These are phyloP conservation scores for Sapayoa aenigma DNA, from an alignment of 2,113 vertebrate species.

Conservation along the genomic window DNA sequence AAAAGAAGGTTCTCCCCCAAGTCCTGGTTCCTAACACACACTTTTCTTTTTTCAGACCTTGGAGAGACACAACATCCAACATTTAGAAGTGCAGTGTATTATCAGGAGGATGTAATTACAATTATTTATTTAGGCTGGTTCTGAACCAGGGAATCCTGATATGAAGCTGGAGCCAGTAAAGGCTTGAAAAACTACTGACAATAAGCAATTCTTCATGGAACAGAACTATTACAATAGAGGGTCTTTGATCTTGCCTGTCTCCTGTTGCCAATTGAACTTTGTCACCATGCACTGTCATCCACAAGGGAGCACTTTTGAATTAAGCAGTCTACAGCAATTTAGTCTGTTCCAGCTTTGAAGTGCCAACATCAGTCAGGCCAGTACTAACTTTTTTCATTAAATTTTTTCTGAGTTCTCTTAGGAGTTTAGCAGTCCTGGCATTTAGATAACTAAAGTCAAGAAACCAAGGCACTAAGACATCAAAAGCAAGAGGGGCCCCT, in stretches of 20 bases:
- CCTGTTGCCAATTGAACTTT: slow-evolving; percentile 95
- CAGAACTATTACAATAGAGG: slow-evolving; percentile 93
- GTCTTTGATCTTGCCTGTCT: slow-evolving; percentile 90
- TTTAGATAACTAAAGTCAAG: slow-evolving; percentile 87
- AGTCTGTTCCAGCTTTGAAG: slow-evolving; percentile 91
- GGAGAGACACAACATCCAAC: neutral
- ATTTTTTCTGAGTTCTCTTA: slow-evolving; percentile 81
- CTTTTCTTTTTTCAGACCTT: neutral
- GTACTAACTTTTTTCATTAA: slow-evolving; percentile 80
- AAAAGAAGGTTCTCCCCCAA: neutral
- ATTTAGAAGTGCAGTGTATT: neutral
- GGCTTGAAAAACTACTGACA: slow-evolving; percentile 88
- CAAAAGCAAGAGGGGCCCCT: slow-evolving; percentile 85
- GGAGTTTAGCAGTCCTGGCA: slow-evolving; percentile 83
- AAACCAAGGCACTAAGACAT: slow-evolving; percentile 79
- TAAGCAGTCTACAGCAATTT: slow-evolving; percentile 95
- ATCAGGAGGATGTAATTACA: slow-evolving; percentile 55
- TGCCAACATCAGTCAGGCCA: slow-evolving; percentile 85
- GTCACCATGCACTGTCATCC: slow-evolving; percentile 95
- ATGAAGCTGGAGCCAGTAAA: slow-evolving; percentile 85
- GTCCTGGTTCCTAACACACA: neutral
- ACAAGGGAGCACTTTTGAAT: slow-evolving; percentile 91
- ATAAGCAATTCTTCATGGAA: slow-evolving; percentile 98
- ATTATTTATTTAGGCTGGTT: slow-evolving; percentile 68
- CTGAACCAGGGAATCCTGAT: slow-evolving; percentile 75